phyloP scores from a whole-genome alignment of 2,113 vertebrate species.

The Sprattus sprattus region DNA sequence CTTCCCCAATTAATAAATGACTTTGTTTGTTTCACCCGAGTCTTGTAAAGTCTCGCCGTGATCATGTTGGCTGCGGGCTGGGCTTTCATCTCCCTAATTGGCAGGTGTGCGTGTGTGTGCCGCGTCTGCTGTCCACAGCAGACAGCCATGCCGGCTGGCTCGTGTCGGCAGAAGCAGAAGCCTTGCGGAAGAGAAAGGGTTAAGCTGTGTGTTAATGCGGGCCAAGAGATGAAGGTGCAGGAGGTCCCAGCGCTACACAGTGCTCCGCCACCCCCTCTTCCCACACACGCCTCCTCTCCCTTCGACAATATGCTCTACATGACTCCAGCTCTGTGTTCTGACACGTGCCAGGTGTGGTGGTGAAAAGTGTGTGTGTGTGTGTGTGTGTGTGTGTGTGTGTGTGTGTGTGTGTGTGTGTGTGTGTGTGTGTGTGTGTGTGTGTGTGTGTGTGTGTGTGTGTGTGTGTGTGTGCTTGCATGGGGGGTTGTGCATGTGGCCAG shows the following conservation, averaged over 20 bases:
- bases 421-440: constrained; percentile 24
- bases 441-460: constrained; percentile 10
- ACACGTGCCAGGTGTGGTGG: neutral
- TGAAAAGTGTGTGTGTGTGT: constrained; percentile 13
- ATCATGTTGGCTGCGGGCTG: constrained; percentile 46
- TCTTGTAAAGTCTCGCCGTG: constrained; percentile 53
- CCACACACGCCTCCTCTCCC: constrained; percentile 43
- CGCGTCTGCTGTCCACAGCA: constrained; percentile 32
- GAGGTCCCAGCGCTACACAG: constrained; percentile 14
- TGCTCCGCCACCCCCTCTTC: neutral
- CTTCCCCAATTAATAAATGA: constrained; percentile 51
- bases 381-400: constrained; percentile 25
- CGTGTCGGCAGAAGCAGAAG: constrained; percentile 18
- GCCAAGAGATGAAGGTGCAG: constrained; percentile 50
- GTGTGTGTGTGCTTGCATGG: neutral
- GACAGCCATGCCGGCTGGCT: constrained; percentile 25
- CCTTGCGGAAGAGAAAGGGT: constrained; percentile 34
- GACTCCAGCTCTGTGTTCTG: constrained; percentile 48
- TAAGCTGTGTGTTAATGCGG: constrained; percentile 62
- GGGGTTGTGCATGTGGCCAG: neutral
- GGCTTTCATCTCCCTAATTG: constrained; percentile 67
- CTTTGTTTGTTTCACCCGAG: constrained; percentile 67
- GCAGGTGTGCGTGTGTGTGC: constrained; percentile 59
- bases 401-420: constrained; percentile 33
- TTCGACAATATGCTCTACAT: constrained; percentile 45